A percentile compares a stretch with the other conserved stretches of the same genome.
phyloP scores from a whole-genome alignment of 2,797 vertebrate species.

The Emydoidea blandingii region DNA sequence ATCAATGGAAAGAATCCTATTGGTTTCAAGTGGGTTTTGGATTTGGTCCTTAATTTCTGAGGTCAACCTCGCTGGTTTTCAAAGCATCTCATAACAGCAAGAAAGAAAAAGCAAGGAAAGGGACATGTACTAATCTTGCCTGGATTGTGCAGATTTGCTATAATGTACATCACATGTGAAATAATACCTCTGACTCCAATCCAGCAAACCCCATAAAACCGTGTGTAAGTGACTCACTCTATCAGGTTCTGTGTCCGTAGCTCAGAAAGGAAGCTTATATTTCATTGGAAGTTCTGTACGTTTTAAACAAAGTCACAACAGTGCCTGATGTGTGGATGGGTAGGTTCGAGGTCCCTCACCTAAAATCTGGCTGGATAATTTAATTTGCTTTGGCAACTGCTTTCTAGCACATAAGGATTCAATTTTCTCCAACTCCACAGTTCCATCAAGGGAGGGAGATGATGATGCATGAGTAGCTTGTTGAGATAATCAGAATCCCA shows the following conservation, averaged over 20 bases:
- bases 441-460: background rate
- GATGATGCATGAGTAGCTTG: background rate
- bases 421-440: conserved; percentile 34
- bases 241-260: background rate
- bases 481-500: conserved; percentile 16
- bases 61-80: background rate
- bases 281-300: background rate
- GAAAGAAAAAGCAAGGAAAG: background rate
- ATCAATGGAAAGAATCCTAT: background rate
- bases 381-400: background rate
- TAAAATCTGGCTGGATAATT: conserved; percentile 17
- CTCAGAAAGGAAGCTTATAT: background rate
- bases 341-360: fast-evolving
- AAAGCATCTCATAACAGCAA: background rate
- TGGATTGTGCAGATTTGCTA: background rate
- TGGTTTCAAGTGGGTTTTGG: background rate
- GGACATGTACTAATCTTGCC: fast-evolving
- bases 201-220: background rate
- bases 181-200: background rate
- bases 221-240: background rate
- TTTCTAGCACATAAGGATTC: background rate
- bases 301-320: background rate
- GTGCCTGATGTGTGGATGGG: background rate
- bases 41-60: background rate
- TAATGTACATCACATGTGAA: background rate